Percentiles rank a stretch among this genome's conserved stretches.
Evolutionary conservation across 37 sponge, comb jelly and placozoan species (phyloP).

Genomic region (Cladorhizidae sp.): DNA sequence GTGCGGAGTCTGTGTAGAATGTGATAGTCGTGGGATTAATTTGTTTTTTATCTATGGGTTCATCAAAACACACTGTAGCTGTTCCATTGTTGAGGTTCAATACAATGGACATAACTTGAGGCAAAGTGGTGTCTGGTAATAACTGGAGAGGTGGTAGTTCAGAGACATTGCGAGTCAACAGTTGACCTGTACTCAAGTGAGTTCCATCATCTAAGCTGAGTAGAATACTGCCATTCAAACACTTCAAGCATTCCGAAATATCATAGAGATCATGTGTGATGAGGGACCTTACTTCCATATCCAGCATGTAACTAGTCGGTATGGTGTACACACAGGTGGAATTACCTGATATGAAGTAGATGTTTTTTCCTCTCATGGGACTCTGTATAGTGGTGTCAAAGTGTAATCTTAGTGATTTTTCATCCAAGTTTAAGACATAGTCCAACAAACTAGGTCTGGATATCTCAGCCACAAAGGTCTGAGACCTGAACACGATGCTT

Average conservation of each 20-base stretch:
- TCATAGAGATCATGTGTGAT: slow-evolving; percentile 1
- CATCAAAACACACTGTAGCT: slow-evolving; percentile 49
- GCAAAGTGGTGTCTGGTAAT: slow-evolving; percentile 39
- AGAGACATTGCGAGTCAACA: background rate
- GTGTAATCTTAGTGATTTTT: background rate
- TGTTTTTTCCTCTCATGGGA: background rate
- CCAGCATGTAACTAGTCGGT: background rate
- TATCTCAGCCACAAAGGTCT: background rate
- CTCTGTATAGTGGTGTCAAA: slow-evolving; percentile 5
- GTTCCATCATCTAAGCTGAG: slow-evolving; percentile 9
- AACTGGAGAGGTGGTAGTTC: background rate
- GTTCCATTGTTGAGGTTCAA: slow-evolving; percentile 54
- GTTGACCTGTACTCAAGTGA: background rate
- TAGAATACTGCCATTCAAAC: background rate
- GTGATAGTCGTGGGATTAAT: slow-evolving; percentile 39
- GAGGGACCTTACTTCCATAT: background rate
- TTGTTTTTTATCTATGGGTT: slow-evolving; percentile 63
- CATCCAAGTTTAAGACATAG: slow-evolving; percentile 15
- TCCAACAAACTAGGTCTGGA: slow-evolving; percentile 7
- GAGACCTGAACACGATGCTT: background rate
- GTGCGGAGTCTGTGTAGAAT: slow-evolving; percentile 9
- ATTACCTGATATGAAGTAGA: background rate
- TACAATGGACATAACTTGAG: slow-evolving; percentile 25
- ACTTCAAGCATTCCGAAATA: slow-evolving; percentile 17
- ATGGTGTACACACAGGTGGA: slow-evolving; percentile 5